Percentiles rank a stretch among this genome's conserved stretches.
These are phyloP conservation scores for Aphidius colemani DNA, from an alignment of 2,888 invertebrate species.

Conservation along the genomic window DNA sequence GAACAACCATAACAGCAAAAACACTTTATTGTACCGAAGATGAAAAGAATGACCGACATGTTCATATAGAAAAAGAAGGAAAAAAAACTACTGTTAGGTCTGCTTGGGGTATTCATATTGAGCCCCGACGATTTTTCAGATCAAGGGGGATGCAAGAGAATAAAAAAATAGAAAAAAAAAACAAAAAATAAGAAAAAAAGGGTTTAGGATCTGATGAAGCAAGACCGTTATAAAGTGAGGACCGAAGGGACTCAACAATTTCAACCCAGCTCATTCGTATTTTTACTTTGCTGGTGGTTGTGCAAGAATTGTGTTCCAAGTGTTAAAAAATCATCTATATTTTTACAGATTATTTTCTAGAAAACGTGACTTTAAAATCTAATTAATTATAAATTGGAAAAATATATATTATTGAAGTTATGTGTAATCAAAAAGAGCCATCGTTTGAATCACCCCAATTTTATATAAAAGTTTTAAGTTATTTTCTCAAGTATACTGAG, in stretches of 20 bases:
- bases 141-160: constrained; percentile 20
- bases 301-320: not conserved
- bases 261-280: constrained; percentile 6
- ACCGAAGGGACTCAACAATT: not conserved
- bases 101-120: no score
- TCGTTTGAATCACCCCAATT: no score
- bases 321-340: no score
- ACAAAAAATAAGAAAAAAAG: constrained; percentile 29
- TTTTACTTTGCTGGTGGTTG: constrained; percentile 1
- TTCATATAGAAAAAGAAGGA: not conserved
- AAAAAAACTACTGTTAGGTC: constrained; percentile 9
- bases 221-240: constrained; percentile 9
- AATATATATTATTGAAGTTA: not conserved
- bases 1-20: no score
- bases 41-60: not conserved
- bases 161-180: not conserved
- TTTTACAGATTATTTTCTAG: no score
- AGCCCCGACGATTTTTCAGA: not conserved
- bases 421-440: not conserved
- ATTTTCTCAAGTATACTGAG: no score
- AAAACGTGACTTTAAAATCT: not conserved
- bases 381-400: not conserved
- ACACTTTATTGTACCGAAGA: no score
- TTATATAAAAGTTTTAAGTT: no score
- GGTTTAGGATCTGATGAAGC: constrained; percentile 3